phyloP scores from a whole-genome alignment of 2,113 vertebrate genomes.

The Oophaga pumilio region DNA sequence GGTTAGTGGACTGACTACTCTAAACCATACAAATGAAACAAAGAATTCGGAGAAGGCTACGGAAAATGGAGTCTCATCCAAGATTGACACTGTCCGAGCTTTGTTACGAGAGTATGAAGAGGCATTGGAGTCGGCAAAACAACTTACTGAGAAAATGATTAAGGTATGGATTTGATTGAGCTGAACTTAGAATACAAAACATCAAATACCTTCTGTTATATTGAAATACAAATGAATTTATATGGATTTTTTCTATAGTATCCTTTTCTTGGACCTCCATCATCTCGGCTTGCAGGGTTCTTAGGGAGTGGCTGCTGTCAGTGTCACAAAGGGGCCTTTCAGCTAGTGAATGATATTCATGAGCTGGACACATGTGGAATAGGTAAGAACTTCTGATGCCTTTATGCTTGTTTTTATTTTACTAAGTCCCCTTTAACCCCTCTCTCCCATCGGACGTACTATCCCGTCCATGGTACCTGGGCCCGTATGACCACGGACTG shows the following conservation, averaged over 20 bases:
- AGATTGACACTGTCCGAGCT: conserved; percentile 73
- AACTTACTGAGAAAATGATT: conserved; percentile 78
- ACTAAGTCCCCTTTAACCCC: too few species aligned
- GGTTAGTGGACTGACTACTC: conserved; percentile 77
- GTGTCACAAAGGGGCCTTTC: conserved; percentile 88
- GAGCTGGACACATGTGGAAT: conserved; percentile 87
- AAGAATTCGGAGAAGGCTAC: conserved; percentile 84
- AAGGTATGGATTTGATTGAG: conserved; percentile 71
- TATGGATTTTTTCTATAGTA: conserved; percentile 72
- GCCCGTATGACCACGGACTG: too few species aligned
- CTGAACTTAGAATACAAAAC: neutral
- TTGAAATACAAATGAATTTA: neutral
- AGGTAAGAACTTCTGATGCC: conserved; percentile 70
- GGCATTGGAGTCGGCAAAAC: conserved; percentile 78
- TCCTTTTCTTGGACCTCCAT: conserved; percentile 90
- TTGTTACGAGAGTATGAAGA: conserved; percentile 84
- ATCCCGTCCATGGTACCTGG: too few species aligned
- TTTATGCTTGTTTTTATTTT: neutral
- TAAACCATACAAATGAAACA: conserved; percentile 74
- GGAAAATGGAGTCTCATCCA: conserved; percentile 88
- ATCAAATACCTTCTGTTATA: neutral
- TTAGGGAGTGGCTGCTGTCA: conserved; percentile 87
- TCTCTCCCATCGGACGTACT: too few species aligned
- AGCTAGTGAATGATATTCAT: conserved; percentile 86
- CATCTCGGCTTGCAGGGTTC: conserved; percentile 85